Base-by-base conservation (phyloP, 2,797 vertebrate species). In the Pangasius larnaudii region DNA sequence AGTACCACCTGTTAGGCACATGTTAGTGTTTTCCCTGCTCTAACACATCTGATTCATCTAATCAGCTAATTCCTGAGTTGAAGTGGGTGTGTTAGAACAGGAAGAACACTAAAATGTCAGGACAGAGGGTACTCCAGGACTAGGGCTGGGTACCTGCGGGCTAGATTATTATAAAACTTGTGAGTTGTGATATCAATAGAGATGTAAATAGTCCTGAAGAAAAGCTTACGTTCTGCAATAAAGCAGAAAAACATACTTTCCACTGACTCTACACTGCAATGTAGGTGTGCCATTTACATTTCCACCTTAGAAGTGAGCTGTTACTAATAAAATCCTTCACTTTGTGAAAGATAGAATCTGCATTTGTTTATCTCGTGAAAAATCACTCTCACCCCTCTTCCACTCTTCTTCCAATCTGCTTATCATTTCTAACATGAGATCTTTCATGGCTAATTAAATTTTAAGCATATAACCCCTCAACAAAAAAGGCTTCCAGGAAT, bases 401-500 rank as follows among this genome's bases (percentile, higher is more conserved):
- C 39, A 71, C 75, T 78, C 49, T 30, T 78, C 49, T 53, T 78
- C 33, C 53, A 80, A 80, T 80, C 51, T 16, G 51, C 22, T 59
- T 80, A 51, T 61, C 69, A 24, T 36, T 30, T 36, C 3, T 67
- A 83, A 81, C 77, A 82, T n/a, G 69, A 67, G 19, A 61, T 27
- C 33, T 81, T 81, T 24, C 36, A 42, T 81, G 69, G 30, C 42
- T 71, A 78, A 78, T 78, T 11, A 30, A 24, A 86, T 86, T 74
- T 78, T 89, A 81, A 59, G 46, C 79, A 77, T 75, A 86, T 58
- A 53, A 61, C 33, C 36, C 30, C 33, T 82, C 67, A 75, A 79
- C 65, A 77, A 74, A 56, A 89, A 75, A 18, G 5, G 65, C 22
- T 69, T 72, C 14, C 36, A 85, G 75, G 24, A 72, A 53, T 8